Base-by-base conservation (phyloP, 2,113 vertebrate genomes). In the Oxyura jamaicensis region DNA sequence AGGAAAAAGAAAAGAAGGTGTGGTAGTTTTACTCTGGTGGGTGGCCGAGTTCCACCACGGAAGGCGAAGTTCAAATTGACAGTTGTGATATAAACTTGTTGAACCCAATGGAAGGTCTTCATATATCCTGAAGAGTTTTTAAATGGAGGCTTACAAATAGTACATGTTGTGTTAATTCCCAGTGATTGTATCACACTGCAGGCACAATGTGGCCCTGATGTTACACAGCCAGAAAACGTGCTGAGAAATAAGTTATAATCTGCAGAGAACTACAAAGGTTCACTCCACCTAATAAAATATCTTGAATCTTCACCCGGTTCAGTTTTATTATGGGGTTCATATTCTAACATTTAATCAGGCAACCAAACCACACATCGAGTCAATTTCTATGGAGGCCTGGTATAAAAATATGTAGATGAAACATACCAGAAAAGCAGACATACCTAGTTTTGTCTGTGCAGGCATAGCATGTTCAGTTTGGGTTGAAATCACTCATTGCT, bases 111-210 rank as follows among this genome's bases (percentile, higher is more conserved):
- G n/a, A 62, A 0, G 1, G 8, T 44, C 80, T 25, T 10, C 29
- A 28, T 5, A 59, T 20, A 25, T n/a, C 33, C 42, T 72, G 56
- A 74, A 46, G 41, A 16, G 13, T 67, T 91, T 83, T 73, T 46
- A 48, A 93, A 68, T 1, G 1, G 5, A 26, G 10, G 4, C 28
- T 65, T 62, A 36, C 28, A 53, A 19, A 59, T 46, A n/a, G 2
- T 13, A 65, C 17, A 11, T 1, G 0, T 23, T 44, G 20, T 31
- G 3, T 62, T 36, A 7, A 2, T 46, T 88, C 25, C 7, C 2
- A 3, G 11, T 28, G 46, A 21, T 20, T 2, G 35, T 5, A 2
- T 31, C 1, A 0, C 5, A 17, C 13, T 90, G 8, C 53, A 31
- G 13, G 62, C 39, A 35, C 4, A 5, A 48, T 58, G 13, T 18